Evolutionary conservation across 2,888 invertebrate species (phyloP).

Genomic region (Periphyllus acericola): DNA sequence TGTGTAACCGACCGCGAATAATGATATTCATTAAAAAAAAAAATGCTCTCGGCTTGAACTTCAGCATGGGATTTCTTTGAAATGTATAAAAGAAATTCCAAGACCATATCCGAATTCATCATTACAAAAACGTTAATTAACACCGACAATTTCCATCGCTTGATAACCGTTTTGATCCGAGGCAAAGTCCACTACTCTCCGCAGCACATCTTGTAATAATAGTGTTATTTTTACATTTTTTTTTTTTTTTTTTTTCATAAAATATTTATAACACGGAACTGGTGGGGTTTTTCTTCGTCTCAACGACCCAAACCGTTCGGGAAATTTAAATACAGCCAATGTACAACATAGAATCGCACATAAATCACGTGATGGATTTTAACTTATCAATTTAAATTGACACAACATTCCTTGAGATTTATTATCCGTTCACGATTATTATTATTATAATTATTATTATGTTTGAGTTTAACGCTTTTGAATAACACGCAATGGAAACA

Average conservation of each 20-base stretch:
- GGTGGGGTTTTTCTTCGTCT: neutral
- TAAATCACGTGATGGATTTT: neutral
- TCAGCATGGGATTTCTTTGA: slow-evolving; percentile 18
- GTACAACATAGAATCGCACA: no score
- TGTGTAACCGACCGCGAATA: slow-evolving; percentile 20
- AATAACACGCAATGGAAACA: neutral
- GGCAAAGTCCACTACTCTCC: slow-evolving; percentile 38
- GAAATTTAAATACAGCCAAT: neutral
- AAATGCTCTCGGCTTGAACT: neutral
- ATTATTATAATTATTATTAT: neutral
- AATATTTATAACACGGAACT: slow-evolving; percentile 15
- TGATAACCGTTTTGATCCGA: slow-evolving; percentile 47
- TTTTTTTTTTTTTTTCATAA: neutral
- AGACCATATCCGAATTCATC: slow-evolving; percentile 42
- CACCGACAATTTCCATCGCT: slow-evolving; percentile 25
- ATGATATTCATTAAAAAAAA: slow-evolving; percentile 46
- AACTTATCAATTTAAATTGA: neutral
- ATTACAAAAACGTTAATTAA: slow-evolving; percentile 48
- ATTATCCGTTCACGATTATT: neutral
- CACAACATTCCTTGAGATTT: neutral
- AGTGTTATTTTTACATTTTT: neutral
- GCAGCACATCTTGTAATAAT: slow-evolving; percentile 36
- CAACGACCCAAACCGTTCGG: neutral
- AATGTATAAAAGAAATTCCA: slow-evolving; percentile 27
- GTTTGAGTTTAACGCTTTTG: neutral